phyloP scores from a whole-genome alignment of 1,140 invertebrate species.

The Hyposmocoma kahamanoa region DNA sequence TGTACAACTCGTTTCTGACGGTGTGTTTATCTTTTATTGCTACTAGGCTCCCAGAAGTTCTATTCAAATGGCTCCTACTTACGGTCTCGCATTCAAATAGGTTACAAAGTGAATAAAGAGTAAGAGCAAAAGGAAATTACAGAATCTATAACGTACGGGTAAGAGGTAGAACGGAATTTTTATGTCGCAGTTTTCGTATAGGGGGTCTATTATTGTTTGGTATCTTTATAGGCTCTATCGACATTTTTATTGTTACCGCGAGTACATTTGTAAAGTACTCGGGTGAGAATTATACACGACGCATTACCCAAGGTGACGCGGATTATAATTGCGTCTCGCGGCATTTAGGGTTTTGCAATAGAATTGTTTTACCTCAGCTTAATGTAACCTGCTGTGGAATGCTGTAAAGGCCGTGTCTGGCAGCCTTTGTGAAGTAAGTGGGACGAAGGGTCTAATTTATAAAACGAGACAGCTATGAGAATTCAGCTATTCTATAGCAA shows the following conservation, averaged over 20 bases:
- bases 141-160: background rate
- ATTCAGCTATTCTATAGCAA: slow-evolving; percentile 15
- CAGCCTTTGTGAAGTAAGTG: slow-evolving; percentile 28
- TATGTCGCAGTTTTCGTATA: too few relatives aligned
- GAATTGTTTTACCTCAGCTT: slow-evolving; percentile 24
- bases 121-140: slow-evolving; percentile 14
- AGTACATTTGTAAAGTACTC: too few relatives aligned
- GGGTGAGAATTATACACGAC: too few relatives aligned
- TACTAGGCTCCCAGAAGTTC: slow-evolving; percentile 4
- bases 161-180: slow-evolving; percentile 1
- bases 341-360: slow-evolving; percentile 23
- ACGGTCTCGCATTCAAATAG: slow-evolving; percentile 10
- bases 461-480: slow-evolving; percentile 38
- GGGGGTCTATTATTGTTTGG: too few relatives aligned
- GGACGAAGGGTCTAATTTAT: slow-evolving; percentile 37
- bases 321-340: too few relatives aligned
- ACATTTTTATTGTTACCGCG: too few relatives aligned
- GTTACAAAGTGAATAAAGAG: background rate
- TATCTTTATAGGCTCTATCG: too few relatives aligned
- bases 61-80: slow-evolving; percentile 3
- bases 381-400: slow-evolving; percentile 35
- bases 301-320: too few relatives aligned
- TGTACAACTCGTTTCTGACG: background rate
- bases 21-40: slow-evolving; percentile 10
- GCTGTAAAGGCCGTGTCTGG: slow-evolving; percentile 29